Evolutionary conservation across 2,797 vertebrate species (phyloP).

Genomic region (Poeciliopsis turneri): DNA sequence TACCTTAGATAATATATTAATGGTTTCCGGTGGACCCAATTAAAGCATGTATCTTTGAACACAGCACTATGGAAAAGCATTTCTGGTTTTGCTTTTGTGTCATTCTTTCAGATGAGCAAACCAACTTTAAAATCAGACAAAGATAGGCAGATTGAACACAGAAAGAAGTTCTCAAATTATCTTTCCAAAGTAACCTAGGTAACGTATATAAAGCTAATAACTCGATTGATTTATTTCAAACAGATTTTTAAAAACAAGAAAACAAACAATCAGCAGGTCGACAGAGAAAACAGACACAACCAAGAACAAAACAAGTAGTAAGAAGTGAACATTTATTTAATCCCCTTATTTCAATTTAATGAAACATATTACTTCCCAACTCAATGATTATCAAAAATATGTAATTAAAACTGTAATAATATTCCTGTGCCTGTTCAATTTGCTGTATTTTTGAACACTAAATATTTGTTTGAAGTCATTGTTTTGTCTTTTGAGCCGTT

Average conservation of each 20-base stretch:
- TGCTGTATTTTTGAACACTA: not conserved
- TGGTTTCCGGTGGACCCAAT: not conserved
- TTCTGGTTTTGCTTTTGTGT: not conserved
- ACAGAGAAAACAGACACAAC: too few species aligned
- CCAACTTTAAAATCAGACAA: not conserved
- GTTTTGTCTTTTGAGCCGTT: not conserved
- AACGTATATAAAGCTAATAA: too few species aligned
- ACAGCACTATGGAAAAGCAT: not conserved
- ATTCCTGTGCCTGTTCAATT: too few species aligned
- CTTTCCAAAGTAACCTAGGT: not conserved
- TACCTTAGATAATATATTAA: not conserved
- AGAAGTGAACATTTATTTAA: too few species aligned
- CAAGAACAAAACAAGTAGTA: too few species aligned
- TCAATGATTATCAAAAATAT: too few species aligned
- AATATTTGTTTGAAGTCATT: not conserved
- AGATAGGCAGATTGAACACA: not conserved
- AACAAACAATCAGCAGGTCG: too few species aligned
- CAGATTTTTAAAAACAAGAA: too few species aligned
- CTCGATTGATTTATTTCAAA: too few species aligned
- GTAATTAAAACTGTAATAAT: too few species aligned
- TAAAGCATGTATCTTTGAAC: not conserved
- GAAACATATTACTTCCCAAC: too few species aligned
- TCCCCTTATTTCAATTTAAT: too few species aligned
- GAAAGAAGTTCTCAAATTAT: not conserved
- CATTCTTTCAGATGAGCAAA: not conserved